A percentile compares a stretch with the other conserved stretches of the same genome.
Evolutionary conservation across 2,113 vertebrate genomes (phyloP).

Genomic region (Corythaeola cristata): DNA sequence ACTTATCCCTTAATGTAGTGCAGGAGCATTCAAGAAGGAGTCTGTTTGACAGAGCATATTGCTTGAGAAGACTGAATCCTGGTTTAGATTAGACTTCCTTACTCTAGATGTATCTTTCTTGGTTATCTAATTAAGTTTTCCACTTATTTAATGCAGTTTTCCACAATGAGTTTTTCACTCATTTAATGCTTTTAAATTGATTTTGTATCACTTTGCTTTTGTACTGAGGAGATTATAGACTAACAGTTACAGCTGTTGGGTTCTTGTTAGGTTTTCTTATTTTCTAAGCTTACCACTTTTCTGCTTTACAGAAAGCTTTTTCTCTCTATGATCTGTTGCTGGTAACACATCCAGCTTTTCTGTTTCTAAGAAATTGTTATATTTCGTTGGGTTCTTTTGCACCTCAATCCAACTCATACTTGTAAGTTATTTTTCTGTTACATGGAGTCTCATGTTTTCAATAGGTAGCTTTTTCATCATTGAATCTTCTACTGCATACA

Average conservation of each 20-base stretch:
- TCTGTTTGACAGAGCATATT: not conserved
- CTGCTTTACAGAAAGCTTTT: not conserved
- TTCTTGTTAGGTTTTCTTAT: not conserved
- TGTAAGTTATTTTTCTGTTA: not conserved
- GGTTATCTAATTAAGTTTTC: not conserved
- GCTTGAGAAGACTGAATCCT: not conserved
- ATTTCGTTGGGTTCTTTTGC: not conserved
- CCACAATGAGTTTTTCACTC: not conserved
- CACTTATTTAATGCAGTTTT: not conserved
- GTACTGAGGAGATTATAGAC: not conserved
- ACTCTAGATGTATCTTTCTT: not conserved
- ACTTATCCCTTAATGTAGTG: accelerated
- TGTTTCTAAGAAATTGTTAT: not conserved
- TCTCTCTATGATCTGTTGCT: not conserved
- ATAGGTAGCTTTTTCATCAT: constrained; percentile 92
- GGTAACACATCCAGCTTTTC: not conserved
- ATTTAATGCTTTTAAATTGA: not conserved
- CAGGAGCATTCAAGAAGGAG: not conserved
- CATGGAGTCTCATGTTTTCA: not conserved
- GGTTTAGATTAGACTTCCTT: not conserved
- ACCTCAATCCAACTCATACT: not conserved
- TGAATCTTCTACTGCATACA: constrained; percentile 89
- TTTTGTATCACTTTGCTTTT: not conserved
- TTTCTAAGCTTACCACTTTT: not conserved
- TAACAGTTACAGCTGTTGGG: not conserved